Conservation (phyloP, 1,140 invertebrate genomes). For the Eumaeus atala region DNA sequence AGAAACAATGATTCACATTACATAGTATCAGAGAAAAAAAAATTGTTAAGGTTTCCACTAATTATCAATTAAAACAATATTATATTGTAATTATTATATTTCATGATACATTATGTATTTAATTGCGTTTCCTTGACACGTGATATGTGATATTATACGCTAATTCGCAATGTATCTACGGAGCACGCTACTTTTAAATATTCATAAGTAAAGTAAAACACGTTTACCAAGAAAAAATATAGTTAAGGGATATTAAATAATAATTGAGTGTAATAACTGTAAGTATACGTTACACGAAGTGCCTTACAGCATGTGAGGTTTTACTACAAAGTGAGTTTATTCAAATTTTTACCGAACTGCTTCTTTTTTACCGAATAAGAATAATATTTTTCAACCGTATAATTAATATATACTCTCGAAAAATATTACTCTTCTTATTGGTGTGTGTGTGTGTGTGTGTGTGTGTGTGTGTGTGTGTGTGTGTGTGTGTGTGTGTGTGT, state of each 20-base stretch:
- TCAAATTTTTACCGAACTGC: background rate
- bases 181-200: background rate
- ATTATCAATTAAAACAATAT: background rate
- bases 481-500: no score
- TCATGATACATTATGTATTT: background rate
- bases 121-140: background rate
- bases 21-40: no score
- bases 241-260: slow-evolving; percentile 8
- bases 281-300: slow-evolving; percentile 10
- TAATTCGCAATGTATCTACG: background rate
- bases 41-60: background rate
- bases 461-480: no score
- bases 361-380: background rate
- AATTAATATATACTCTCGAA: no score
- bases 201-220: slow-evolving; percentile 7
- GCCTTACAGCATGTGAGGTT: background rate
- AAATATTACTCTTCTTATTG: no score
- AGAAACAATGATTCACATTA: no score
- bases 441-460: no score
- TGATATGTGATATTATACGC: background rate
- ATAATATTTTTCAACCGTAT: background rate
- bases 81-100: slow-evolving; percentile 5
- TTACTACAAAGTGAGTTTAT: no score
- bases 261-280: slow-evolving; percentile 12
- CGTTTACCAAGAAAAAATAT: slow-evolving; percentile 14